phyloP scores from a whole-genome alignment of 2,113 vertebrate species.

The Astur gentilis region DNA sequence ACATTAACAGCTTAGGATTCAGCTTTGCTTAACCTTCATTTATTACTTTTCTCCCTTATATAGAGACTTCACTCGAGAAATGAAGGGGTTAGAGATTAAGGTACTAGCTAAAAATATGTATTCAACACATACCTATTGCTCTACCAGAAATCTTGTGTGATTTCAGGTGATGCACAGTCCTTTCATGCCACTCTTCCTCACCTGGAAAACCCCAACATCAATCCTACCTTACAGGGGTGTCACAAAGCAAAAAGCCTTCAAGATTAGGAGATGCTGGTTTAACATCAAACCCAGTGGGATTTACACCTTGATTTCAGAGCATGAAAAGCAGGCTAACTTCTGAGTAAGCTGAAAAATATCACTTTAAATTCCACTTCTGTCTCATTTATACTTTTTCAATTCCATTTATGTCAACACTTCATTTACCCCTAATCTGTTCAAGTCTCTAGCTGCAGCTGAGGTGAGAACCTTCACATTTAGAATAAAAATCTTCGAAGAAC shows the following conservation, averaged over 20 bases:
- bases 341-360: background rate
- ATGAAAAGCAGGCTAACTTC: background rate
- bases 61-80: background rate
- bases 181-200: background rate
- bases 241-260: background rate
- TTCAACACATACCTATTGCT: background rate
- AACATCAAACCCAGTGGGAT: background rate
- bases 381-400: background rate
- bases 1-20: background rate
- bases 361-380: background rate
- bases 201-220: background rate
- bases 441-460: background rate
- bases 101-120: background rate
- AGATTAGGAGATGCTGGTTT: background rate
- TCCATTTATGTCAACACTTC: background rate
- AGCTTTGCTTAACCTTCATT: background rate
- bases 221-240: background rate
- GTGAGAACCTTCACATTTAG: conserved; percentile 4
- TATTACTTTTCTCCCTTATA: background rate
- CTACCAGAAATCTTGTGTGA: background rate
- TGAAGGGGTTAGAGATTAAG: background rate
- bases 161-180: background rate
- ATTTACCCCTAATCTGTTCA: background rate
- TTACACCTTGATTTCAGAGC: background rate
- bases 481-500: conserved; percentile 4